phyloP scores from a whole-genome alignment of 2,113 vertebrate genomes.

The Panthera leo region DNA sequence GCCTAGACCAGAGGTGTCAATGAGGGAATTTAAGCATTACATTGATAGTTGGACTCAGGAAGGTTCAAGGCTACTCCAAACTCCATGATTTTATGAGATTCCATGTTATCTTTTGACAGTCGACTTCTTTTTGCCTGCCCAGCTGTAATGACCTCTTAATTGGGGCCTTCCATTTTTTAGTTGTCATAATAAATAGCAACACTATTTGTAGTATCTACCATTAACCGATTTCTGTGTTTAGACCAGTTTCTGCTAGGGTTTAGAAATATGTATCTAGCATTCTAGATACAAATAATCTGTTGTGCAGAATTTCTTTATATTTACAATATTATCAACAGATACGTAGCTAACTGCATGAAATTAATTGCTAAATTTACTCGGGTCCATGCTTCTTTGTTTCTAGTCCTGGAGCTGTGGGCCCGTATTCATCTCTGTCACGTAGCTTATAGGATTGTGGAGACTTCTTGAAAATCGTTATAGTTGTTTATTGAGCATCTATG shows the following conservation, averaged over 20 bases:
- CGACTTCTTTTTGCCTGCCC: not conserved
- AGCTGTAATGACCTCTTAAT: not conserved
- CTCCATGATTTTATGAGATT: not conserved
- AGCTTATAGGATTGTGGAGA: not conserved
- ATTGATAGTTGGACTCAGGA: not conserved
- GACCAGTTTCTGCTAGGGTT: not conserved
- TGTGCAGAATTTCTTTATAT: not conserved
- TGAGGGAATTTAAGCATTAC: not conserved
- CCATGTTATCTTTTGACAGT: not conserved
- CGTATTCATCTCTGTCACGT: not conserved
- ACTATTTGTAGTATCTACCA: not conserved
- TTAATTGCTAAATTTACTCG: not conserved
- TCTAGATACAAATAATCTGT: not conserved
- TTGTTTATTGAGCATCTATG: not conserved
- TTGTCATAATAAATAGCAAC: not conserved
- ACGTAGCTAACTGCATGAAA: not conserved
- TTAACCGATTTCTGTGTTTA: not conserved
- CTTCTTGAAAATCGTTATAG: not conserved
- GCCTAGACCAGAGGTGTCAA: not conserved
- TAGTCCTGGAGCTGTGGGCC: not conserved
- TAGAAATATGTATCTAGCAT: not conserved
- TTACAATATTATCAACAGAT: not conserved
- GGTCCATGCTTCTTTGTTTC: not conserved
- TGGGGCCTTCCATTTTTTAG: not conserved
- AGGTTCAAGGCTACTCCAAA: not conserved